Conservation (phyloP, 2,888 invertebrate genomes). For the Ennomos erosarius region DNA sequence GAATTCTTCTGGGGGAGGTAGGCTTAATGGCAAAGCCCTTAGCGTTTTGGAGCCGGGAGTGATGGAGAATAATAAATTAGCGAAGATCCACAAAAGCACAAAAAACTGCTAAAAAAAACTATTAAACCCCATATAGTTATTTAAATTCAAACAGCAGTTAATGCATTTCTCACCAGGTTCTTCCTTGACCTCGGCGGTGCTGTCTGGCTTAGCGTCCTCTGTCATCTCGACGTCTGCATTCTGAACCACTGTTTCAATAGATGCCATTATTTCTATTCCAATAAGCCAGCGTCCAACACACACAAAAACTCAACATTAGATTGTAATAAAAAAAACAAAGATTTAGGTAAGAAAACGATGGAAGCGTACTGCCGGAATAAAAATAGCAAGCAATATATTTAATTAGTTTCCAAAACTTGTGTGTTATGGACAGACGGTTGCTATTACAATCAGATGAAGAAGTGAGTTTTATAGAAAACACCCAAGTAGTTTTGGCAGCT, state of each 20-base stretch:
- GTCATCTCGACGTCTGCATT: conserved; percentile 88
- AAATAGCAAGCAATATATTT: conserved; percentile 7
- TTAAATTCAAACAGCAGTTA: neutral
- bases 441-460: neutral
- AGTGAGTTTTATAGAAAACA: neutral
- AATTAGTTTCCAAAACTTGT: conserved; percentile 13
- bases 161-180: conserved; percentile 79
- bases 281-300: conserved; percentile 78
- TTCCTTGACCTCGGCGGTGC: conserved; percentile 88
- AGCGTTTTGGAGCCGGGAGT: no score
- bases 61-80: no score
- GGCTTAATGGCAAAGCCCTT: no score
- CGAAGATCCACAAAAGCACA: no score
- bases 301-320: conserved; percentile 75
- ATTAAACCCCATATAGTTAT: no score
- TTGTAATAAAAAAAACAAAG: conserved; percentile 39
- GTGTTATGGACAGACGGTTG: conserved; percentile 22
- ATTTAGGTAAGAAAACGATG: conserved; percentile 24
- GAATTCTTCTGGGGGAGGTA: no score
- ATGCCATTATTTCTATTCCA: conserved; percentile 91
- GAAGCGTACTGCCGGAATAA: neutral
- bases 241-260: conserved; percentile 93
- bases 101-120: no score
- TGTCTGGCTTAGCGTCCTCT: conserved; percentile 88
- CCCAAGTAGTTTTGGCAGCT: no score